A percentile compares a stretch with the other conserved stretches of the same genome.
phyloP scores from a whole-genome alignment of 2,797 vertebrate species.

The Thripadectes ignobilis region DNA sequence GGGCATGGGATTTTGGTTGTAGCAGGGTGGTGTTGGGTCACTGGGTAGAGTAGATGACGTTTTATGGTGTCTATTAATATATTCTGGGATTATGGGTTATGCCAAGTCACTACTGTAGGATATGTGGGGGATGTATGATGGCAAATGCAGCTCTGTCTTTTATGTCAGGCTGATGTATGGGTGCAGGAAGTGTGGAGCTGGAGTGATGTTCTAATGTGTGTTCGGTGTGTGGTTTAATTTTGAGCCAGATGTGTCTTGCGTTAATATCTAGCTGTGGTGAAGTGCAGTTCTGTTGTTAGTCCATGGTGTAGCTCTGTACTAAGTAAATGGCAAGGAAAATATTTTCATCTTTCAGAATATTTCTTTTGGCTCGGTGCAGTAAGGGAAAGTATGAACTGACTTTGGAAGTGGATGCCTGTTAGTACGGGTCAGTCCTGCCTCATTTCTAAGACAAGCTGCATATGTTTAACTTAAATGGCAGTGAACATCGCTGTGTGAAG shows the following conservation, averaged over 20 bases:
- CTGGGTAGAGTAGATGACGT: fast-evolving
- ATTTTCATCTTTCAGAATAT: conserved; percentile 48
- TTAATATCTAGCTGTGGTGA: neutral
- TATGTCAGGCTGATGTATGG: neutral
- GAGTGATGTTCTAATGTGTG: neutral
- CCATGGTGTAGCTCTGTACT: neutral
- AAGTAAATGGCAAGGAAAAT: conserved; percentile 4
- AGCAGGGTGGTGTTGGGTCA: neutral
- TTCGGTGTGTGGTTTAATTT: neutral
- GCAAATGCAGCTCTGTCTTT: neutral
- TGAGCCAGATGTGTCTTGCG: neutral
- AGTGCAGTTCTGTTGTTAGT: neutral
- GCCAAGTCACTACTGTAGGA: neutral
- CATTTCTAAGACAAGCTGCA: neutral
- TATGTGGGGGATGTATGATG: neutral
- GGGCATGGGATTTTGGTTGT: neutral
- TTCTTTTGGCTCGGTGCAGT: conserved; percentile 45
- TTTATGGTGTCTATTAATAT: neutral
- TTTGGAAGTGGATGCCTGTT: conserved; percentile 14
- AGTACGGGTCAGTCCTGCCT: neutral
- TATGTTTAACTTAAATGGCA: neutral
- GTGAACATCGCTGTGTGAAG: fast-evolving
- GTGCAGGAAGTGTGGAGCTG: neutral
- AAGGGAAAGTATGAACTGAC: neutral
- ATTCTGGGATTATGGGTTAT: neutral